A percentile compares a stretch with the other conserved stretches of the same genome.
Evolutionary conservation across 2,888 invertebrate genomes (phyloP).

Genomic region (Corbicula japonica): DNA sequence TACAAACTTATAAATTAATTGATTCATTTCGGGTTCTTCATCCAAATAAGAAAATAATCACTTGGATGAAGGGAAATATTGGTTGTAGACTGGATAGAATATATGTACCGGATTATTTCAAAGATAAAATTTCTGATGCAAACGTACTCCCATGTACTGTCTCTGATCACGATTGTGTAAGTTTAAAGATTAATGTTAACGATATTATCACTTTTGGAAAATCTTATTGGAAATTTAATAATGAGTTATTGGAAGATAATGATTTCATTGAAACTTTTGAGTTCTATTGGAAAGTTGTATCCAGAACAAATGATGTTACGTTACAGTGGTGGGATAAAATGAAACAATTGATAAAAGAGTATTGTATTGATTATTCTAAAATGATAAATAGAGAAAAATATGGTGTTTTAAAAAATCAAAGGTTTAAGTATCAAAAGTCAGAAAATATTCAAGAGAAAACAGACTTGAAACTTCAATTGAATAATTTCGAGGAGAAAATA

Average conservation of each 20-base stretch:
- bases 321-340: slow-evolving; percentile 39
- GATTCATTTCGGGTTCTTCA: too few relatives aligned
- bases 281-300: slow-evolving; percentile 37
- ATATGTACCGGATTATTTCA: too few relatives aligned
- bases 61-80: too few relatives aligned
- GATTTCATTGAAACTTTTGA: slow-evolving; percentile 17
- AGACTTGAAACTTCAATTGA: slow-evolving; percentile 16
- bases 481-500: slow-evolving; percentile 17
- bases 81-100: too few relatives aligned
- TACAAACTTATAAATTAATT: too few relatives aligned
- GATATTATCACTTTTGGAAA: slow-evolving; percentile 7
- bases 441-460: not conserved
- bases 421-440: slow-evolving; percentile 7
- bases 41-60: too few relatives aligned
- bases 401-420: slow-evolving; percentile 11
- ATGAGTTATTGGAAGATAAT: slow-evolving; percentile 10
- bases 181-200: too few relatives aligned
- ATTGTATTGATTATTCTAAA: slow-evolving; percentile 29
- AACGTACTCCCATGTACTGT: too few relatives aligned
- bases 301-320: slow-evolving; percentile 15
- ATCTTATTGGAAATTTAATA: slow-evolving; percentile 32
- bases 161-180: too few relatives aligned
- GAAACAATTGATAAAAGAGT: slow-evolving; percentile 23
- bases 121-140: too few relatives aligned
- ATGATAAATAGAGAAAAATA: slow-evolving; percentile 13